Conservation (phyloP, 2,888 invertebrate genomes). For the Drosophila austrosaltans region DNA sequence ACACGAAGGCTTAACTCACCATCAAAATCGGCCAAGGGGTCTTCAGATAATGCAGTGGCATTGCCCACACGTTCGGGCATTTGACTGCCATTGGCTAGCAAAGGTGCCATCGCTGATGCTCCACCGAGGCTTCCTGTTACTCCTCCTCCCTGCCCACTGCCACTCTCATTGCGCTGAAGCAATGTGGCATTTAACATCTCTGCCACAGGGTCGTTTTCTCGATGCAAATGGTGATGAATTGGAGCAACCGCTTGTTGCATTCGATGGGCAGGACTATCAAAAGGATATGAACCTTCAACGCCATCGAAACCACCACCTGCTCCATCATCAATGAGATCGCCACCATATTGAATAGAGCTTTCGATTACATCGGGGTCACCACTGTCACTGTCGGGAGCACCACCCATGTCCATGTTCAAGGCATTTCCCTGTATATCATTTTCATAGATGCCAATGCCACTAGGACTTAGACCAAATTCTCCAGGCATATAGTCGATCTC, state of each 20-base stretch:
- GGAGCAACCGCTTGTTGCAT: constrained; percentile 51
- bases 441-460: constrained; percentile 56
- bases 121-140: background rate
- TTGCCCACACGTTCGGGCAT: constrained; percentile 67
- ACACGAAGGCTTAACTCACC: constrained; percentile 36
- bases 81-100: constrained; percentile 48
- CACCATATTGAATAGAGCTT: constrained; percentile 83
- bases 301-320: constrained; percentile 81
- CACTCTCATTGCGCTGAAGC: constrained; percentile 50
- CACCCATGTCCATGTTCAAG: constrained; percentile 34
- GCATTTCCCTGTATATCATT: constrained; percentile 63
- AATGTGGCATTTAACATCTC: constrained; percentile 69
- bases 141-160: background rate
- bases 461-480: constrained; percentile 60
- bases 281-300: constrained; percentile 81
- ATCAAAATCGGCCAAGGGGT: constrained; percentile 64
- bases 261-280: constrained; percentile 77
- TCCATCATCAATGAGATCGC: constrained; percentile 82
- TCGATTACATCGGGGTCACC: constrained; percentile 75
- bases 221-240: constrained; percentile 80
- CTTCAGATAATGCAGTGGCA: constrained; percentile 79
- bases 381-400: constrained; percentile 37
- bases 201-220: constrained; percentile 79
- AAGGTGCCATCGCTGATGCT: constrained; percentile 56
- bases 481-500: constrained; percentile 83